Evolutionary conservation across 2,113 vertebrate genomes (phyloP), one percentile per base, ranked within the genome.

Genomic region (Scopus umbretta): DNA sequence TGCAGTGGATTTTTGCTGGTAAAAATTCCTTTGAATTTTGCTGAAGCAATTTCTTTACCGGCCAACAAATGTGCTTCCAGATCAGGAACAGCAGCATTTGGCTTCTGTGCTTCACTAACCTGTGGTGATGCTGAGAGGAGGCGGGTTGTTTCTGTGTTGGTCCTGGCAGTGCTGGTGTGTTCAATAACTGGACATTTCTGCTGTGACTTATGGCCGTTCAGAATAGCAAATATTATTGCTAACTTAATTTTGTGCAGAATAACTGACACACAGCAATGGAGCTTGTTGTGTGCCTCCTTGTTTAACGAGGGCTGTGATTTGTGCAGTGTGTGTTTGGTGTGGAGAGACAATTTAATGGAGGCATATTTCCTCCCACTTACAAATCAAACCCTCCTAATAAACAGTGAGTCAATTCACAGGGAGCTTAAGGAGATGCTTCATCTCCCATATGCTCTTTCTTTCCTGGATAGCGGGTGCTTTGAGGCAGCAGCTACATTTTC

Each of bases 201-300:
- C 70, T 78, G 43, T 86, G 72, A 66, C 42, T 95, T 84, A 26
- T 1, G 38, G n/a, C 52, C 30, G 10, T 53, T 87, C 53, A 55
- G 25, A 85, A 36, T 4, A 71, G 45, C 40, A 92, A 67, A 47
- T 63, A 49, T 43, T 89, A 74, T 13, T 1, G 2, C 45, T 47
- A 19, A 49, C 8, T 78, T 71, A 2, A 53, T 79, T 87, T 55
- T 75, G 18, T 61, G 68, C 14, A 7, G 13, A 71, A 26, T 43
- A 84, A 52, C 42, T 58, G 50, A 22, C 3, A 8, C 0, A 0
- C 71, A 67, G 32, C 0, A 2, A 34, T 23, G 40, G 23, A 63
- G 73, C 10, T 40, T 89, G 67, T 89, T 55, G 29, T 59, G 42
- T 1, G 0, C 19, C 66, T 86, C 53, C 17, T 68, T 62, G n/a